phyloP scores from a whole-genome alignment of 2,888 invertebrate genomes.

The Agrochola lychnidis region DNA sequence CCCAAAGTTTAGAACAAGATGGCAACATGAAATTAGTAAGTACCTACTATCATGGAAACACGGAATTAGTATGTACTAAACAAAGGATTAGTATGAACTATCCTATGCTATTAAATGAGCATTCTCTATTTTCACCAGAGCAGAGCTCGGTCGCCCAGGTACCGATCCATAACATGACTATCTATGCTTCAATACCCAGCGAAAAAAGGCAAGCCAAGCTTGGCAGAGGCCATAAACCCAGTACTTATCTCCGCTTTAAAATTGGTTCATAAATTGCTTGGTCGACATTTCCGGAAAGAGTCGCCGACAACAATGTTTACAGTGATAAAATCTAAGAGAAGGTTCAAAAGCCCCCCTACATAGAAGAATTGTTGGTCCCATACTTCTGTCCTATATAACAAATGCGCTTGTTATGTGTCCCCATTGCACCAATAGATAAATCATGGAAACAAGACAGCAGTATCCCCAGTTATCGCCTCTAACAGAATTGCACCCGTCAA shows the following conservation, averaged over 20 bases:
- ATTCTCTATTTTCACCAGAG: too few relatives aligned
- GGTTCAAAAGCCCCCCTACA: constrained; percentile 27
- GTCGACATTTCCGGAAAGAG: constrained; percentile 23
- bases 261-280: constrained; percentile 48
- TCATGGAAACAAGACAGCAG: constrained; percentile 46
- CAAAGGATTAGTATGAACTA: too few relatives aligned
- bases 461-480: constrained; percentile 44
- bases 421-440: constrained; percentile 52
- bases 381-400: constrained; percentile 24
- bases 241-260: constrained; percentile 33
- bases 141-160: too few relatives aligned
- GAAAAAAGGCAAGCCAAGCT: background rate
- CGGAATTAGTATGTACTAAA: too few relatives aligned
- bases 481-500: constrained; percentile 43
- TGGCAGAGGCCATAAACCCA: background rate
- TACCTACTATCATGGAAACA: too few relatives aligned
- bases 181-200: background rate
- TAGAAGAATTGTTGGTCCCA: constrained; percentile 28
- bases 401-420: constrained; percentile 45
- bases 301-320: constrained; percentile 30
- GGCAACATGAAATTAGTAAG: too few relatives aligned
- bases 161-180: background rate
- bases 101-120: too few relatives aligned
- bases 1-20: too few relatives aligned
- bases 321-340: constrained; percentile 43